These are phyloP conservation scores for Melipona beecheii DNA, from an alignment of 2,888 invertebrate genomes.

Conservation along the genomic window DNA sequence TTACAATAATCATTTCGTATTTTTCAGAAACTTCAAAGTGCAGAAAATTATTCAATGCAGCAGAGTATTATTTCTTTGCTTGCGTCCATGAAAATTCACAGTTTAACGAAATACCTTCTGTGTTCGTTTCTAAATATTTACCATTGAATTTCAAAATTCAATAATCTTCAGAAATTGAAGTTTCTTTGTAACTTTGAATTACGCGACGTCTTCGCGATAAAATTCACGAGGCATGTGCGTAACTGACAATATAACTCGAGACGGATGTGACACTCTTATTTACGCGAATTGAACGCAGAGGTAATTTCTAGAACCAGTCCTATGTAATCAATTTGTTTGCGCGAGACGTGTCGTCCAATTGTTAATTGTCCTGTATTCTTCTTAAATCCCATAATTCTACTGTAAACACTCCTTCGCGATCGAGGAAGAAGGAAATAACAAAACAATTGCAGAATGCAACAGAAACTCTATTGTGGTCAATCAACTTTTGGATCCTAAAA, in stretches of 20 bases:
- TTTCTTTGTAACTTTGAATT: background rate
- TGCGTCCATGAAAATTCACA: no score
- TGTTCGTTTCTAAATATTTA: no score
- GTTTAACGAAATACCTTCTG: no score
- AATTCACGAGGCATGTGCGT: background rate
- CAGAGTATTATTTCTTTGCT: no score
- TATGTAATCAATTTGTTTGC: conserved; percentile 35
- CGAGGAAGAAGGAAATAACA: background rate
- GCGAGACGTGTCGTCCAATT: conserved; percentile 9
- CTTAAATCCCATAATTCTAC: background rate
- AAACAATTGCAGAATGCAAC: background rate
- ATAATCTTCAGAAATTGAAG: background rate
- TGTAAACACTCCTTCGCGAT: background rate
- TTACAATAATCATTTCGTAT: no score
- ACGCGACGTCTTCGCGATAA: background rate
- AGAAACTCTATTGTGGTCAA: background rate
- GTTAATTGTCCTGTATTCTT: conserved; percentile 28
- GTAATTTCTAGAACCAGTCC: conserved; percentile 14
- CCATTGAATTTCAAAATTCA: no score
- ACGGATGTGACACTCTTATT: conserved; percentile 6
- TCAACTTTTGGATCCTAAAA: background rate
- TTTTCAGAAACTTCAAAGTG: no score
- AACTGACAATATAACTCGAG: background rate
- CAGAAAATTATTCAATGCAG: no score
- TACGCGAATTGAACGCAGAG: background rate